Evolutionary conservation across 2,113 vertebrate species (phyloP), one percentile per base, ranked within the genome.

Genomic region (Himantopus leucocephalus): DNA sequence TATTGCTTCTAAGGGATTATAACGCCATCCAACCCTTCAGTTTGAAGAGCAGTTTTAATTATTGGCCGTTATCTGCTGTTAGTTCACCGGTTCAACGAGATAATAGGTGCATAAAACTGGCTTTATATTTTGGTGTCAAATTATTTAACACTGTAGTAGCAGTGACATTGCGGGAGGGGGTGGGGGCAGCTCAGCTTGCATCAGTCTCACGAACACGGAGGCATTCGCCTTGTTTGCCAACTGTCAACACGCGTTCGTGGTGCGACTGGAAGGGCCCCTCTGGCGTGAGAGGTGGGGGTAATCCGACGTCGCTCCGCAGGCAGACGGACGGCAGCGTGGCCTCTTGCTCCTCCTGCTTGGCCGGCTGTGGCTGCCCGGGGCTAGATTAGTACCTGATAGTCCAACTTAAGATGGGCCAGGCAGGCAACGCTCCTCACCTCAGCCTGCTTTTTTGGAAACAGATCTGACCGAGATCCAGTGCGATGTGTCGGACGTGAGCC

Each of bases 391-490:
- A 1, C 41, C 63, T 12, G 64, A 1, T 2, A 1, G 47, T 1
- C 47, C 22, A 6, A 29, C n/a, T 16, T 5, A 9, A 13, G 60
- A 0, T 4, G 66, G 41, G 11, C n/a, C 1, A 1, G 0, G 2
- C 0, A 1, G 71, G 47, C 34, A 3, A 19, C 0, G 3, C 1
- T 30, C 13, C 71, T 85, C n/a, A 59, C 1, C 80, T 74, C 27
- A 1, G 19, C 52, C 90, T 62, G 93, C 45, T 88, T 76, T 76
- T 96, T 14, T 85, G 76, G 80, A 22, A 12, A 48, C 97, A 99
- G 99, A 99, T 96, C 98, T 99, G 97, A 99, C 99, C 0, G 99
- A 99, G 97, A 99, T 99, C 94, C 99, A 99, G 97, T 98, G 99
- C 9, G 98, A 99, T 7, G 97, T 99, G 94, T 98, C 99, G 1